Evolutionary conservation across 2,888 invertebrate species (phyloP).

Genomic region (Microplitis manilae): DNA sequence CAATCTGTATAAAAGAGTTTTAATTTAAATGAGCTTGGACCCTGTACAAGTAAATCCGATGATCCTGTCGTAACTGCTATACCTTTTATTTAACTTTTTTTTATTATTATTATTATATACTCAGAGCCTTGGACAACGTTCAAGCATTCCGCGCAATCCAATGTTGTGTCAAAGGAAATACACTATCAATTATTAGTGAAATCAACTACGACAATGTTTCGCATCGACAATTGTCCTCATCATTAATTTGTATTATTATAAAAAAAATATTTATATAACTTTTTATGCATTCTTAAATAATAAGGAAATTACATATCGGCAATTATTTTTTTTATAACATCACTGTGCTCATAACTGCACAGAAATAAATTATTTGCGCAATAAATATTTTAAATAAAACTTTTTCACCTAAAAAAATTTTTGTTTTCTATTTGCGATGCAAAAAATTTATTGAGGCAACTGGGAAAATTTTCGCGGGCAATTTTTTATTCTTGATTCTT

Average conservation of each 20-base stretch:
- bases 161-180: constrained; percentile 1
- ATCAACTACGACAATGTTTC: not conserved
- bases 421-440: too few species aligned
- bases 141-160: not conserved
- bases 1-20: not conserved
- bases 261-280: not conserved
- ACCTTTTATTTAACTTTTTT: not conserved
- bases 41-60: not conserved
- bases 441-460: too few species aligned
- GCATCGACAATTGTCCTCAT: not conserved
- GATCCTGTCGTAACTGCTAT: not conserved
- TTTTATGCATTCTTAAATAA: not conserved
- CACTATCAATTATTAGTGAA: not conserved
- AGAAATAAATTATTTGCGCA: too few species aligned
- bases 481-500: too few species aligned
- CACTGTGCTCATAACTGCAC: not conserved
- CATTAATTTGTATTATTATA: not conserved
- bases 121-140: not conserved
- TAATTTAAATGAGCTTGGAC: not conserved
- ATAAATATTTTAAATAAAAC: too few species aligned
- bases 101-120: not conserved
- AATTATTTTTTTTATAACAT: not conserved
- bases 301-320: not conserved
- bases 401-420: too few species aligned
- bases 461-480: too few species aligned